These are phyloP conservation scores for Chrysochloris asiatica DNA, from an alignment of 2,113 vertebrate species.

Conservation along the genomic window DNA sequence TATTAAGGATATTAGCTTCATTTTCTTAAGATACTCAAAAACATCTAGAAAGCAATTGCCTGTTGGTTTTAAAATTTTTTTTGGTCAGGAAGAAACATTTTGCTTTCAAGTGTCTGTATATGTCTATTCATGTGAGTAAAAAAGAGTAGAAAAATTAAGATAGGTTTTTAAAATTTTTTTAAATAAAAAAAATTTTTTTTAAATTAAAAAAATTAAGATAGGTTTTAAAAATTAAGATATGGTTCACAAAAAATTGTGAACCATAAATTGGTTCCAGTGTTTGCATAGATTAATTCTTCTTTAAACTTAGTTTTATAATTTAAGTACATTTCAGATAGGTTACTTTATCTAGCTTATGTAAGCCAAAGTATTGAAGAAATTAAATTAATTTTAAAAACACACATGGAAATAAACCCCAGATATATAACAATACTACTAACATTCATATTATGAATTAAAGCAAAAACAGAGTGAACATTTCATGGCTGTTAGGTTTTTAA, in stretches of 20 bases:
- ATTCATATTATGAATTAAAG: neutral
- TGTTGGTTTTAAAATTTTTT: constrained; percentile 16
- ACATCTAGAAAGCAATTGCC: neutral
- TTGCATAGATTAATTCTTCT: neutral
- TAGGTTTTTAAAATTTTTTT: too few species aligned
- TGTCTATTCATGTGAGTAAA: neutral
- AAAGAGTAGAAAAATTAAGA: neutral
- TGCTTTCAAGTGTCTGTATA: neutral
- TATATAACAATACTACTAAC: neutral
- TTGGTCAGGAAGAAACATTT: neutral
- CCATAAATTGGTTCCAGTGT: neutral
- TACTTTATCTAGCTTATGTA: neutral
- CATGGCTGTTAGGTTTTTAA: neutral
- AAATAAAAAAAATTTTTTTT: too few species aligned
- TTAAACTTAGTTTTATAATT: constrained; percentile 38
- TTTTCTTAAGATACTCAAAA: neutral
- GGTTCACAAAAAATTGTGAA: neutral
- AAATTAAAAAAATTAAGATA: too few species aligned
- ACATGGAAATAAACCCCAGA: neutral
- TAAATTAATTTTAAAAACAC: neutral
- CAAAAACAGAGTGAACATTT: neutral
- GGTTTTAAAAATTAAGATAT: too few species aligned
- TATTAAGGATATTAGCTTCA: neutral
- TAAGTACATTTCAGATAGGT: neutral
- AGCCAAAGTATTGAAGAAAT: neutral